A percentile compares a stretch with the other conserved stretches of the same genome.
phyloP scores from a whole-genome alignment of 2,797 vertebrate genomes.

The Enteromius unitaeniatus region DNA sequence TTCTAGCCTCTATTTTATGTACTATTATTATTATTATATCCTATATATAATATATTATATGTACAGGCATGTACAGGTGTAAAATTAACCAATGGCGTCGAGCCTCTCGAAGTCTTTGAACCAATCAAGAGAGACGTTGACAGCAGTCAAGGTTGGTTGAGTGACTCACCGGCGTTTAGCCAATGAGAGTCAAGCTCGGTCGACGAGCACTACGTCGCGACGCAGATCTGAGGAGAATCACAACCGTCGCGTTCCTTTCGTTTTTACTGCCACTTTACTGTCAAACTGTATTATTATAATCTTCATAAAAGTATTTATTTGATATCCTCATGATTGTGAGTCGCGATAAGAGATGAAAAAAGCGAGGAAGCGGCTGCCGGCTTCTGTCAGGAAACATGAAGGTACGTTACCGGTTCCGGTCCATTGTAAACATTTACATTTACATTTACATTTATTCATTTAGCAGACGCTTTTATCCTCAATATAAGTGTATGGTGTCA shows the following conservation, averaged over 20 bases:
- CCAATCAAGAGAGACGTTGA: constrained; percentile 54
- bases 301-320: not conserved
- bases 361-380: constrained; percentile 55
- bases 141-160: constrained; percentile 41
- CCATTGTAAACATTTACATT: not conserved
- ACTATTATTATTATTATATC: not conserved
- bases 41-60: too few species aligned
- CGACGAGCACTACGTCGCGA: not conserved
- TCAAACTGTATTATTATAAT: not conserved
- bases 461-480: too few species aligned
- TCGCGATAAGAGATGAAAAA: constrained; percentile 59
- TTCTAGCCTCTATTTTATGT: too few species aligned
- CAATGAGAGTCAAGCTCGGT: constrained; percentile 4
- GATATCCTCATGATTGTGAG: not conserved
- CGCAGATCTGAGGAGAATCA: not conserved
- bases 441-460: too few species aligned
- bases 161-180: constrained; percentile 14
- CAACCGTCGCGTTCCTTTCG: not conserved
- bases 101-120: not conserved
- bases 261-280: not conserved
- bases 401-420: constrained; percentile 36
- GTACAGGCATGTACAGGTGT: too few species aligned
- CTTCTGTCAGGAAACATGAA: constrained; percentile 52
- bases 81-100: constrained; percentile 53
- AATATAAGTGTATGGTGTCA: not conserved